Conservation (phyloP, 2,888 invertebrate genomes). For the Drosophila emarginata region DNA sequence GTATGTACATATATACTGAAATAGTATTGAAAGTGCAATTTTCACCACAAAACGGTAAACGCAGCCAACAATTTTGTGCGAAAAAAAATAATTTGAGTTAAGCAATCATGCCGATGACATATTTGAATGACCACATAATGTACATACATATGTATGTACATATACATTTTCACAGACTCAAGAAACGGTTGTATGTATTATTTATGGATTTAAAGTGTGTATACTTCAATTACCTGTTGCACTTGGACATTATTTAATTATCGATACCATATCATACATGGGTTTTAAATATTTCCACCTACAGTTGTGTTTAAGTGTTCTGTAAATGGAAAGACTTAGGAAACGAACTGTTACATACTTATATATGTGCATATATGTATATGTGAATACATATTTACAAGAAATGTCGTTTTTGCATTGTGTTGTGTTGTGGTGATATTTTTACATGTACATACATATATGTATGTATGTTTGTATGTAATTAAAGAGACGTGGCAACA, state of each 20-base stretch:
- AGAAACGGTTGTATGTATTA: slow-evolving; percentile 11
- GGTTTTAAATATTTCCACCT: neutral
- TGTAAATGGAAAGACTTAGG: slow-evolving; percentile 7
- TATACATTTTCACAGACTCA: neutral
- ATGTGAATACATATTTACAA: neutral
- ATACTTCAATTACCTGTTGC: slow-evolving; percentile 18
- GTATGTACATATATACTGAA: neutral
- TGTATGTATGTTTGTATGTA: neutral
- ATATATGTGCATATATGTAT: neutral
- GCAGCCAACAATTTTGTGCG: neutral
- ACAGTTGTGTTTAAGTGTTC: neutral
- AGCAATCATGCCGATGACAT: neutral
- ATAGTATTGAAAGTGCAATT: neutral
- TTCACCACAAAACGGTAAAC: slow-evolving; percentile 9
- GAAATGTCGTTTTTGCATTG: neutral
- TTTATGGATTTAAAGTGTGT: slow-evolving; percentile 18
- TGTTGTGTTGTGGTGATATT: slow-evolving; percentile 6
- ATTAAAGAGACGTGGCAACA: slow-evolving; percentile 16
- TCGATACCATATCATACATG: neutral
- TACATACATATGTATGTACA: neutral
- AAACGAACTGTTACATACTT: slow-evolving; percentile 3
- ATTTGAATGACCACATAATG: neutral
- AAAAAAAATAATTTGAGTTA: neutral
- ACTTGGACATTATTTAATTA: slow-evolving; percentile 13
- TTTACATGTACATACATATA: neutral